Evolutionary conservation across 2,888 invertebrate species (phyloP).

Genomic region (Dioctria linearis): DNA sequence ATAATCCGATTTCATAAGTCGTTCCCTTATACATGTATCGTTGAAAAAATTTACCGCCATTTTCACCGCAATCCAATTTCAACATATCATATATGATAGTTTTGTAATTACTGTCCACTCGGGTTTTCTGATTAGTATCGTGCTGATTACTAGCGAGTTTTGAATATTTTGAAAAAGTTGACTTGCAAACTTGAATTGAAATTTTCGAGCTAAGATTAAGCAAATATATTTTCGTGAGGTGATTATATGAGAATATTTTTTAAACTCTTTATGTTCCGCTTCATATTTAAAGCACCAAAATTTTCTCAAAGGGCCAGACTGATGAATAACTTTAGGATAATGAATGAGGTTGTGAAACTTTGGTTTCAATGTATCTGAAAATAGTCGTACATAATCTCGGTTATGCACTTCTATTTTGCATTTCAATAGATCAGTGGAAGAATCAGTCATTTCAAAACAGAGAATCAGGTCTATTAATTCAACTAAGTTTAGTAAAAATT

Average conservation of each 20-base stretch:
- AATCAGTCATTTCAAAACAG: background rate
- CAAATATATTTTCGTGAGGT: conserved; percentile 42
- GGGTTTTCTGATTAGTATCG: no score
- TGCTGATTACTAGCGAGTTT: no score
- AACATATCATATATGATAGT: no score
- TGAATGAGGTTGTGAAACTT: conserved; percentile 38
- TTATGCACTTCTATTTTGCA: conserved; percentile 1
- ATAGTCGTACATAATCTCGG: conserved; percentile 26
- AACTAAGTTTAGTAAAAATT: conserved; percentile 48
- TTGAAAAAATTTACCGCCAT: no score
- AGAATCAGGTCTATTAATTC: conserved; percentile 47
- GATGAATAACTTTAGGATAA: conserved; percentile 31
- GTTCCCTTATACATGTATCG: no score
- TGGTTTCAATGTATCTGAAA: conserved; percentile 27
- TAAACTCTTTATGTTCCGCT: background rate
- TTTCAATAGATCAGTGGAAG: background rate
- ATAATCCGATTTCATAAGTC: no score
- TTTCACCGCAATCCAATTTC: no score
- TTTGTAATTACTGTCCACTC: no score
- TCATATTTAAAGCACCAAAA: conserved; percentile 41
- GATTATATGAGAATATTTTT: background rate
- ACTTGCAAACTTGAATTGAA: conserved; percentile 15
- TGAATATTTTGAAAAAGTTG: background rate
- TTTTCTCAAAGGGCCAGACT: conserved; percentile 28
- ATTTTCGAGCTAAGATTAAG: conserved; percentile 34